These are phyloP conservation scores for Sebastes iracundus DNA, from an alignment of 2,797 vertebrate genomes.

Conservation along the genomic window DNA sequence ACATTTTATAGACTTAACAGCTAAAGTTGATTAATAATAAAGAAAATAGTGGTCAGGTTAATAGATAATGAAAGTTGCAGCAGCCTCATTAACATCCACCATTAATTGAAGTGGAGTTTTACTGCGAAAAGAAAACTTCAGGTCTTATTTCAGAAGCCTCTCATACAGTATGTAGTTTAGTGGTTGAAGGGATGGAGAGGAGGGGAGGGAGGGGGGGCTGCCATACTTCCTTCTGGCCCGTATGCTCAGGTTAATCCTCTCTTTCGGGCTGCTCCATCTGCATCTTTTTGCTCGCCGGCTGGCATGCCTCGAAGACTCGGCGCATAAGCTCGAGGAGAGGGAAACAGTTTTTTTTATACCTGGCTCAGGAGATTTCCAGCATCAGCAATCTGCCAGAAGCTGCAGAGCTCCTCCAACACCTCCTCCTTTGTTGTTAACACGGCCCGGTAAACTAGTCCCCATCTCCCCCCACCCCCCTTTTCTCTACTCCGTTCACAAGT, in stretches of 20 bases:
- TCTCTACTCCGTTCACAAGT: background rate
- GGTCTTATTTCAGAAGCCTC: background rate
- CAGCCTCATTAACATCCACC: background rate
- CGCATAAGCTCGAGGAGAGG: conserved; percentile 5
- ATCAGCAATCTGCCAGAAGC: conserved; percentile 23
- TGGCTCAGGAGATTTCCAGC: conserved; percentile 43
- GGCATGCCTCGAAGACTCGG: conserved; percentile 42
- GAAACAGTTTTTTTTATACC: conserved; percentile 3
- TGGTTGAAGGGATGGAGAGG: background rate
- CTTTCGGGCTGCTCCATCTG: conserved; percentile 61
- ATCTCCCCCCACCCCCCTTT: background rate
- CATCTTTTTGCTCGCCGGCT: conserved; percentile 40
- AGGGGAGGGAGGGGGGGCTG: background rate
- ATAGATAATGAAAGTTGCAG: background rate
- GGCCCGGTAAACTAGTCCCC: background rate
- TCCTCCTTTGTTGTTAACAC: background rate
- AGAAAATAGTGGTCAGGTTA: background rate
- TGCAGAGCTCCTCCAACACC: conserved; percentile 7
- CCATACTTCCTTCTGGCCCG: conserved; percentile 43
- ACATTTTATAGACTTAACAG: too few relatives aligned
- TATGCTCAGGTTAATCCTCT: conserved; percentile 70
- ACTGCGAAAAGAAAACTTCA: background rate
- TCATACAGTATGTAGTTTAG: conserved; percentile 8
- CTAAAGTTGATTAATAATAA: background rate
- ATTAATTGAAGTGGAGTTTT: background rate